A percentile compares a stretch with the other conserved stretches of the same genome.
Conservation (phyloP, 30 jellyfish, hydroid and myxozoan species). For the Cassiopea andromeda region DNA sequence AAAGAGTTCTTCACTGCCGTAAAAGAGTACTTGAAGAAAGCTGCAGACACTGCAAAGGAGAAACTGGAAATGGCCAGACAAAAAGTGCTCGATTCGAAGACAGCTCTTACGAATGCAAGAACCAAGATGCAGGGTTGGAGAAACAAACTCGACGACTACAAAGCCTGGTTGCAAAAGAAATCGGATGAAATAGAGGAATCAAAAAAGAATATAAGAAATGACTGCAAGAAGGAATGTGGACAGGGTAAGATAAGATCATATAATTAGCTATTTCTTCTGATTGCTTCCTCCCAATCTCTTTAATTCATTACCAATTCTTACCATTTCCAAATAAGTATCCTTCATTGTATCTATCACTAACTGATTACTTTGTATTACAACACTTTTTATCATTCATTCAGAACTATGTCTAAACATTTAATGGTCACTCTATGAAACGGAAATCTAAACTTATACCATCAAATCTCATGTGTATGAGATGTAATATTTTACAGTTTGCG, state of each 20-base stretch:
- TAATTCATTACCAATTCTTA: no score
- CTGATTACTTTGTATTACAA: no score
- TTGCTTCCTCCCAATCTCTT: no score
- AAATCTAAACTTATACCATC: no score
- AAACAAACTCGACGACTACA: slow-evolving; percentile 16
- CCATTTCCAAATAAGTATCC: no score
- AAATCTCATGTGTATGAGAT: not conserved
- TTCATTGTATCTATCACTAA: no score
- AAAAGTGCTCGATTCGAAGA: slow-evolving; percentile 28
- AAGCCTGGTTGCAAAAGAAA: slow-evolving; percentile 27
- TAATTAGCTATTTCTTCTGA: no score
- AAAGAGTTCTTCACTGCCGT: slow-evolving; percentile 31
- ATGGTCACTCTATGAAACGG: no score
- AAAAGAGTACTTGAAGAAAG: slow-evolving; percentile 31
- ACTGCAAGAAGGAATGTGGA: slow-evolving; percentile 68
- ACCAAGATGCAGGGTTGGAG: slow-evolving; percentile 70
- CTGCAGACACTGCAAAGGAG: slow-evolving; percentile 44
- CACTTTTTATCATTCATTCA: no score
- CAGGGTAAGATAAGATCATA: slow-evolving; percentile 19
- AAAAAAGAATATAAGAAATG: slow-evolving; percentile 22
- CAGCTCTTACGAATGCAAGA: slow-evolving; percentile 37
- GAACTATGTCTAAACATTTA: no score
- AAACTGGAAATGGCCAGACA: slow-evolving; percentile 22
- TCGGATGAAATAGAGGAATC: slow-evolving; percentile 56
- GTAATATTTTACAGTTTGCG: slow-evolving; percentile 46